Conservation (phyloP, 1,140 invertebrate species). For the Maconellicoccus hirsutus region DNA sequence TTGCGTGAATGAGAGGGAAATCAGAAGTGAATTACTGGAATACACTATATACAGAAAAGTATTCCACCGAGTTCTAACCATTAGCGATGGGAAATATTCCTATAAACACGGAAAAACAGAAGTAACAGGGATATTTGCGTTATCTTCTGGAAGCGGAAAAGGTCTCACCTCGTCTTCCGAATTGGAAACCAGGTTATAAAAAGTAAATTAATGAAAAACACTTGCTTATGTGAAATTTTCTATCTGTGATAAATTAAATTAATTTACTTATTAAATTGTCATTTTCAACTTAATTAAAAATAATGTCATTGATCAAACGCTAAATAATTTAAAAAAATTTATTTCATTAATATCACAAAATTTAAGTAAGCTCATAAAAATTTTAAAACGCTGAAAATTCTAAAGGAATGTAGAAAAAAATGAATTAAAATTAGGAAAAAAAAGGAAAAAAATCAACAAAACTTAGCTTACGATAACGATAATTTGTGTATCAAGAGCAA, state of each 20-base stretch:
- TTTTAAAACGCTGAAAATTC: background rate
- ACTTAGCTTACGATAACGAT: no score
- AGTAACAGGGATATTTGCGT: background rate
- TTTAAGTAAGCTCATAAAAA: slow-evolving; percentile 16
- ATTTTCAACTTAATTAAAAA: no score
- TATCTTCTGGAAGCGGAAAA: background rate
- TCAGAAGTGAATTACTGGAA: background rate
- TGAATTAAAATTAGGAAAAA: background rate
- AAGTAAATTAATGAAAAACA: no score
- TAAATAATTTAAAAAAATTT: slow-evolving; percentile 1
- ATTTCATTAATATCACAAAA: slow-evolving; percentile 12
- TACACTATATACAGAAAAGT: background rate
- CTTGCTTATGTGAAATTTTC: no score
- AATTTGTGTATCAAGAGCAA: no score
- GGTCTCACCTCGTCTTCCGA: no score
- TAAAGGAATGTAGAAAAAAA: background rate
- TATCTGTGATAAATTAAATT: no score
- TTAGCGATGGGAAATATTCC: background rate
- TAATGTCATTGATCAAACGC: background rate
- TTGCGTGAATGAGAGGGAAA: background rate
- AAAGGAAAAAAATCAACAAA: no score
- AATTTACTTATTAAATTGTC: no score
- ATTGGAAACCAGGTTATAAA: no score
- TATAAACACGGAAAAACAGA: background rate
- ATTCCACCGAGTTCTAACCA: background rate